A percentile compares a stretch with the other conserved stretches of the same genome.
These are phyloP conservation scores for Pempheris klunzingeri DNA, from an alignment of 2,797 vertebrate genomes.

Conservation along the genomic window DNA sequence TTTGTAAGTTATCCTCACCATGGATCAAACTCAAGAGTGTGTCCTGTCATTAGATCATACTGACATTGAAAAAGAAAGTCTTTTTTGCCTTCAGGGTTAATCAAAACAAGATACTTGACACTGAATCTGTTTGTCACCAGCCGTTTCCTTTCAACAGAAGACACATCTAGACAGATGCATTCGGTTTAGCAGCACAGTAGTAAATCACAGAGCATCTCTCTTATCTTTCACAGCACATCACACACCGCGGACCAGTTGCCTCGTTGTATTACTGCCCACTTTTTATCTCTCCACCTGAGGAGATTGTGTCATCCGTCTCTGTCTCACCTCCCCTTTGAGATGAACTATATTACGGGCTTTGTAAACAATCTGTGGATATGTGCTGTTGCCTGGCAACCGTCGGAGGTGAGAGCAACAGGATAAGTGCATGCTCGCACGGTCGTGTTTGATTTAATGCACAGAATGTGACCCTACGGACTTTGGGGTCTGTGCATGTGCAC, in stretches of 20 bases:
- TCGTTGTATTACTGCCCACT: conserved; percentile 33
- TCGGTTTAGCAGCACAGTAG: conserved; percentile 2
- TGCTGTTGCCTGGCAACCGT: conserved; percentile 86
- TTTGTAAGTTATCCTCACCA: not conserved
- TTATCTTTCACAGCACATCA: conserved; percentile 39
- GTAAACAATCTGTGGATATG: conserved; percentile 83
- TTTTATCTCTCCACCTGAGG: conserved; percentile 57
- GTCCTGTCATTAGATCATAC: not conserved
- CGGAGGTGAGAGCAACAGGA: conserved; percentile 60
- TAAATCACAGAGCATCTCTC: conserved; percentile 51
- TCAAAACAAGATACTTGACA: conserved; percentile 40
- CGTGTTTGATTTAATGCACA: conserved; percentile 21
- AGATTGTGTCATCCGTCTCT: conserved; percentile 66
- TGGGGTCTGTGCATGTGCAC: conserved; percentile 16
- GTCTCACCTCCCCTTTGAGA: conserved; percentile 63
- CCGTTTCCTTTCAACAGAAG: conserved; percentile 5
- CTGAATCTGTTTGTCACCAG: conserved; percentile 1
- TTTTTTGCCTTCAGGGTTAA: conserved; percentile 4
- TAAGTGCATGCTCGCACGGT: conserved; percentile 28
- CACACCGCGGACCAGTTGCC: conserved; percentile 19
- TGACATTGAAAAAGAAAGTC: conserved; percentile 2
- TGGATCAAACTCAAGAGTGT: not conserved
- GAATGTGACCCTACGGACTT: conserved; percentile 42
- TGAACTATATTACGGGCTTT: conserved; percentile 73
- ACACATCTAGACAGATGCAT: conserved; percentile 36